Conservation (phyloP, 2,113 vertebrate species). For the Microcebus tavaratra region DNA sequence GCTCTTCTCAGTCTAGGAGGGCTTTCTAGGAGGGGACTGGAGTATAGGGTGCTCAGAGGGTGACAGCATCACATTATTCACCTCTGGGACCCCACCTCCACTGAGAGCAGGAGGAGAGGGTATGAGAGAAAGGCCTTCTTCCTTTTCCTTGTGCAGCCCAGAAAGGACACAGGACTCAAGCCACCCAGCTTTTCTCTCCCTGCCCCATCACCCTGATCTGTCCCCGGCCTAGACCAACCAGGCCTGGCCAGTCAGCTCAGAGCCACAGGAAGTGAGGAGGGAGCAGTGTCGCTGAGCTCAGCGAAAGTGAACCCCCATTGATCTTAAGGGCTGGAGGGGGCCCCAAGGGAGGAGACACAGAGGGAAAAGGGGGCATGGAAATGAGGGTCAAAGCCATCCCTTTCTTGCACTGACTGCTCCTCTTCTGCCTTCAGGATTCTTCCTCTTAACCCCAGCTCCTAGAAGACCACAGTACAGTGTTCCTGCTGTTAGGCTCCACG, state of each 20-base stretch:
- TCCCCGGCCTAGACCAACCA: background rate
- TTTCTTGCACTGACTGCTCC: background rate
- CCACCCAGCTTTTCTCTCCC: background rate
- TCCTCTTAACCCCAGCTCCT: background rate
- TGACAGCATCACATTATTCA: background rate
- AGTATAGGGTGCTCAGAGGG: background rate
- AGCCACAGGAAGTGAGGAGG: background rate
- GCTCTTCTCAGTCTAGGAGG: background rate
- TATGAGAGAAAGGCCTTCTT: background rate
- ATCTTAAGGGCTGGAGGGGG: slow-evolving; percentile 11
- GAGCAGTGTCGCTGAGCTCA: background rate
- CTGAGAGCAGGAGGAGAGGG: background rate
- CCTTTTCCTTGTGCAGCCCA: background rate
- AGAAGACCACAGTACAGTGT: background rate
- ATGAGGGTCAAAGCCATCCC: slow-evolving; percentile 46
- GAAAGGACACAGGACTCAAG: background rate
- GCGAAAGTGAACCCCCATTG: slow-evolving; percentile 50
- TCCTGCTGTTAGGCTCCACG: background rate
- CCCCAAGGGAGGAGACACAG: background rate
- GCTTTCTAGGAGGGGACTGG: background rate
- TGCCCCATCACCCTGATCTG: background rate
- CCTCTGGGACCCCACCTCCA: background rate
- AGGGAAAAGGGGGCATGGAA: background rate
- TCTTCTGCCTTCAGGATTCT: background rate
- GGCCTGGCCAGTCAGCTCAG: slow-evolving; percentile 1